Conservation (phyloP, 2,888 invertebrate genomes). For the Pristionchus maxplancki region DNA sequence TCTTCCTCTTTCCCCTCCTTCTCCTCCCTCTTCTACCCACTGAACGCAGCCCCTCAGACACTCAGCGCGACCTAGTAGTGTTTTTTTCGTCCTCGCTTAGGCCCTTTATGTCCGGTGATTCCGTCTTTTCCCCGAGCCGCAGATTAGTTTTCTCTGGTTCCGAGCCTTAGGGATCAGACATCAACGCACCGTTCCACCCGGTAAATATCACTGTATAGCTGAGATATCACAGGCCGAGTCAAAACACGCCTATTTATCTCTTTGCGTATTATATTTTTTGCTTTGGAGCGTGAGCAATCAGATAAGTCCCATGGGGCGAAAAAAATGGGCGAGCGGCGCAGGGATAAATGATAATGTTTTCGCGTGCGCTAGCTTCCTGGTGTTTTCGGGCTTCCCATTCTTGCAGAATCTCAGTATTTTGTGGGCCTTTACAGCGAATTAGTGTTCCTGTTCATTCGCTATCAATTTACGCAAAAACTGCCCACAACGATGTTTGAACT, state of each 20-base stretch:
- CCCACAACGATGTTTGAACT: too few relatives aligned
- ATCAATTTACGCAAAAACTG: too few relatives aligned
- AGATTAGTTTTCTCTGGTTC: neutral
- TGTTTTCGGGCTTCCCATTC: too few relatives aligned
- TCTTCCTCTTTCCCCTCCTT: too few relatives aligned
- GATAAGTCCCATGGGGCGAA: neutral
- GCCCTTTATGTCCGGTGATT: neutral
- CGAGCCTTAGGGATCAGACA: neutral
- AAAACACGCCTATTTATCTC: neutral
- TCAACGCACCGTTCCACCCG: neutral
- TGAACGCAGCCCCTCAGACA: constrained; percentile 1
- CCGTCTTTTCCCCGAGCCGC: neutral
- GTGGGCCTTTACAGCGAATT: too few relatives aligned
- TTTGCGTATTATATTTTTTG: neutral
- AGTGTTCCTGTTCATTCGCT: too few relatives aligned
- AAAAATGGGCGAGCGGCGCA: neutral
- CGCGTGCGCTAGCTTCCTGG: too few relatives aligned
- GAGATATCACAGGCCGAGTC: neutral
- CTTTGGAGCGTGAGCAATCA: neutral
- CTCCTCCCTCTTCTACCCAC: neutral
- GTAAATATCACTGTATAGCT: neutral
- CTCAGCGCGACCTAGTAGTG: neutral
- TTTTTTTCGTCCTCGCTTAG: constrained; percentile 17
- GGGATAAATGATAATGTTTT: neutral
- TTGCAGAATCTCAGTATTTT: too few relatives aligned